phyloP scores from a whole-genome alignment of 2,797 vertebrate genomes.

The Sus cebifrons region DNA sequence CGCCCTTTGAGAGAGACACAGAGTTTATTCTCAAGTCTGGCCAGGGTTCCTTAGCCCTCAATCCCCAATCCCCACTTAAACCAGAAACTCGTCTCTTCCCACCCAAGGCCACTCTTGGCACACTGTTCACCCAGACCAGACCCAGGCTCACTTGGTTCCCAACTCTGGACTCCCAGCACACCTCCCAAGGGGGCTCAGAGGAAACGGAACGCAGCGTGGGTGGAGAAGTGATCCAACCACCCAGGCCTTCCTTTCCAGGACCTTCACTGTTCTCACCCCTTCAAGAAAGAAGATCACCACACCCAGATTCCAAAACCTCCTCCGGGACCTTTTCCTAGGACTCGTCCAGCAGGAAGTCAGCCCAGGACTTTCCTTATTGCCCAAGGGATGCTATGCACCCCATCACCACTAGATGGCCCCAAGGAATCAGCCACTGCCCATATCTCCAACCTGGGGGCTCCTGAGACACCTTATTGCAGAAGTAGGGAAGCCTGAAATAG shows the following conservation, averaged over 20 bases:
- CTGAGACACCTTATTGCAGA: background rate
- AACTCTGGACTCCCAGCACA: background rate
- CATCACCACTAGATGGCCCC: constrained; percentile 63
- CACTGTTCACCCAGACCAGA: background rate
- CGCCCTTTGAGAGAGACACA: background rate
- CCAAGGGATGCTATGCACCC: constrained; percentile 48
- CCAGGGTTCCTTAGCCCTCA: background rate
- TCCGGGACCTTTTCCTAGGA: background rate
- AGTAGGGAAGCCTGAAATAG: background rate
- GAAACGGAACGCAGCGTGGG: background rate
- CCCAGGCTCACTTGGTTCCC: background rate
- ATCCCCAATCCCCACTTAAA: background rate
- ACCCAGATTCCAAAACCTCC: background rate
- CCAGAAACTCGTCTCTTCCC: background rate
- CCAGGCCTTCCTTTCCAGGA: background rate
- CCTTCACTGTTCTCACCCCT: background rate
- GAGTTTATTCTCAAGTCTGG: background rate
- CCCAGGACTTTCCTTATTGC: background rate
- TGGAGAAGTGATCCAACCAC: background rate
- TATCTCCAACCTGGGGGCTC: background rate
- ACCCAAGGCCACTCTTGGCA: background rate
- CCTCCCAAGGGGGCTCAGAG: background rate
- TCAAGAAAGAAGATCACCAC: background rate
- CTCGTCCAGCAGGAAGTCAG: background rate
- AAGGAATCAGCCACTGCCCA: background rate